Base-by-base conservation (phyloP, 2,888 invertebrate genomes). In the Cerceris ruficornis region DNA sequence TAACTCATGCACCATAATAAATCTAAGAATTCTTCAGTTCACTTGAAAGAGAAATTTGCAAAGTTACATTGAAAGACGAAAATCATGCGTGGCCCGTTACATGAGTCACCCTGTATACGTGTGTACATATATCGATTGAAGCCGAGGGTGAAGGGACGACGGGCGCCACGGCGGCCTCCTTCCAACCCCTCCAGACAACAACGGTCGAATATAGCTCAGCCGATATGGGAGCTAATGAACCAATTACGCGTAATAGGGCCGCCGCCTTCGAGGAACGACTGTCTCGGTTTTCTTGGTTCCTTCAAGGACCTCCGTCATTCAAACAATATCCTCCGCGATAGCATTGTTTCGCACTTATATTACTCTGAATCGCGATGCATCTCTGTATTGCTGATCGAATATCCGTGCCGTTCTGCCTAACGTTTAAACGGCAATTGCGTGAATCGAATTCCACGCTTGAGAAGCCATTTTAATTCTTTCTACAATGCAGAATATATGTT, bases 221-320 rank as follows among this genome's bases (percentile, higher is more conserved):
- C 80, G 84, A 82, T 83, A 84, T 80, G 78, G 78, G 81, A 86
- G 82, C 83, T 87, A 88, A 88, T 88, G 84, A 89, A 88, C 86
- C 88, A 89, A 88, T 88, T 88, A 87, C 83, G 81, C 80, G 77
- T 86, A 86, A 87, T 84, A 84, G 82, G 83, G 80, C 78, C 75
- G 87, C 78, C 83, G 80, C 75, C 83, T 84, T 85, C 80, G 71
- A 81, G 75, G 69, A 75, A 84, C 74, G 80, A 77, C 80, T 80
- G 85, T 84, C 84, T 82, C 83, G 65, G 68, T 64, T 82, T 80
- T 77, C 85, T 80, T 61, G 72, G 60, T 43, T 77, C 72, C 75
- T 80, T 75, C 77, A 69, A 84, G 84, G 70, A 82, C 75, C 68
- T 76, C 69, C 72, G 15, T 75, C 80, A 80, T 84, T 79, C 82